Evolutionary conservation across 2,113 vertebrate species (phyloP).

Genomic region (Hippolais icterina): DNA sequence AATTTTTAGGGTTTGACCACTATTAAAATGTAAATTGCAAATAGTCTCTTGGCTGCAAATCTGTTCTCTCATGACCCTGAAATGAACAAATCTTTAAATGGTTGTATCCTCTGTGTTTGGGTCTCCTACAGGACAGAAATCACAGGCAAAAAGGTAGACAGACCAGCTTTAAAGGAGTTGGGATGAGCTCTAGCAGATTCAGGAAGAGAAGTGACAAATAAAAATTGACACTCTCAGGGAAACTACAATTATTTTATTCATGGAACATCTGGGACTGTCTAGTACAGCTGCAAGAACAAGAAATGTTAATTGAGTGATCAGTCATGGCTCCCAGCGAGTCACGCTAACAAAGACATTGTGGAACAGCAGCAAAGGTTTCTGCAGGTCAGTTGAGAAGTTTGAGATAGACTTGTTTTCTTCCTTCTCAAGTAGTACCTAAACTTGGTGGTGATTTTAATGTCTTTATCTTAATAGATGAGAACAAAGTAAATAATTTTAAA

Average conservation of each 20-base stretch:
- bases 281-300: neutral
- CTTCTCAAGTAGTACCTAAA: neutral
- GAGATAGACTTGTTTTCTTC: neutral
- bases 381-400: neutral
- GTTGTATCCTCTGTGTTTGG: neutral
- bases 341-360: neutral
- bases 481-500: neutral
- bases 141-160: neutral
- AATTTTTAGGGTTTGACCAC: neutral
- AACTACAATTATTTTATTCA: conserved; percentile 15
- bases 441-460: neutral
- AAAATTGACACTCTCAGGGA: neutral
- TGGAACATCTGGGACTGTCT: conserved; percentile 18
- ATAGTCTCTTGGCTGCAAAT: neutral
- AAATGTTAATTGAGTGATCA: conserved; percentile 8
- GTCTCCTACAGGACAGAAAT: neutral
- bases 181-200: neutral
- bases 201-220: neutral
- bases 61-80: neutral
- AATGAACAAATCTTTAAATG: neutral
- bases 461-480: neutral
- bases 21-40: neutral
- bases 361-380: neutral
- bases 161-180: neutral
- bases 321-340: neutral